A percentile compares a stretch with the other conserved stretches of the same genome.
phyloP scores from a whole-genome alignment of 1,140 invertebrate species.

The Dreissena rostriformis region DNA sequence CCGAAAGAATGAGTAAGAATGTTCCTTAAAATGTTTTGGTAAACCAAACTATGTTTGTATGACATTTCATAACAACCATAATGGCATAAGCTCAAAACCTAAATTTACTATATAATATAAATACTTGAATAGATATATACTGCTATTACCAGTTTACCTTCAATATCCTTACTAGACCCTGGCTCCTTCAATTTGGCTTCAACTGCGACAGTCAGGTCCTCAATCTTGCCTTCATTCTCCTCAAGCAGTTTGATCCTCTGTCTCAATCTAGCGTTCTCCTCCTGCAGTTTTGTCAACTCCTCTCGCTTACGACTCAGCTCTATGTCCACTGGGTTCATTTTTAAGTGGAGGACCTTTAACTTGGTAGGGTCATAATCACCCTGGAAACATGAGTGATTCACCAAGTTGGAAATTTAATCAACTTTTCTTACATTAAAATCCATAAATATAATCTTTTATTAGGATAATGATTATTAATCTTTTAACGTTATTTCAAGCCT shows the following conservation, averaged over 20 bases:
- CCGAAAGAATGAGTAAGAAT: too few species aligned
- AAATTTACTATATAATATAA: too few species aligned
- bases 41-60: too few species aligned
- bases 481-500: too few species aligned
- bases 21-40: too few species aligned
- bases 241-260: constrained; percentile 81
- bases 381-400: constrained; percentile 57
- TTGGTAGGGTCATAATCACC: constrained; percentile 79
- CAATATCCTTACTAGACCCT: constrained; percentile 70
- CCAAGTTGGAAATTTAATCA: too few species aligned
- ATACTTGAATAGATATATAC: too few species aligned
- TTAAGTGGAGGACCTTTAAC: constrained; percentile 84
- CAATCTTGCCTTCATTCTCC: constrained; percentile 71
- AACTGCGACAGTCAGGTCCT: constrained; percentile 78
- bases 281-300: constrained; percentile 86
- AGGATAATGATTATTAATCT: too few species aligned
- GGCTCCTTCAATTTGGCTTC: constrained; percentile 82
- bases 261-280: constrained; percentile 87
- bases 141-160: constrained; percentile 68
- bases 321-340: constrained; percentile 89
- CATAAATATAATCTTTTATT: too few species aligned
- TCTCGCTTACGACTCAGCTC: constrained; percentile 86
- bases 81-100: too few species aligned
- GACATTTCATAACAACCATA: too few species aligned
- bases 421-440: too few species aligned